Percentiles rank a stretch among this genome's conserved stretches.
Evolutionary conservation across 2,113 vertebrate genomes (phyloP).

Genomic region (Tetraodon nigroviridis): DNA sequence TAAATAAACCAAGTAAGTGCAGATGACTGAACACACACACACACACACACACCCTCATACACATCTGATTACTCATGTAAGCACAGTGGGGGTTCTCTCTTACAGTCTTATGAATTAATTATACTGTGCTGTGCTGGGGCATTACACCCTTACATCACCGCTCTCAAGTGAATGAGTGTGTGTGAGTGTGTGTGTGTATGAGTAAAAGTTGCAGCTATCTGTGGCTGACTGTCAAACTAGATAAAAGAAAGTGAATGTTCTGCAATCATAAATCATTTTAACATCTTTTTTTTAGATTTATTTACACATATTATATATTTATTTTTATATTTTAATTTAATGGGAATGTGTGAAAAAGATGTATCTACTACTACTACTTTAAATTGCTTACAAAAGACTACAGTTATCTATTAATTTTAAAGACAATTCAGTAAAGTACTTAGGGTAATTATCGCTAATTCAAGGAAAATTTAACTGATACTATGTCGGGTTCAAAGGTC

Average conservation of each 20-base stretch:
- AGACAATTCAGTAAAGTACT: too few relatives aligned
- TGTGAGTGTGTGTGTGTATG: too few relatives aligned
- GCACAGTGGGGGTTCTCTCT: not conserved
- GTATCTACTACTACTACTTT: too few relatives aligned
- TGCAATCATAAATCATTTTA: not conserved
- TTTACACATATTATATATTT: too few relatives aligned
- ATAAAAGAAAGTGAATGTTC: not conserved
- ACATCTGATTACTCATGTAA: not conserved
- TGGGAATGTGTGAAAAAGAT: not conserved
- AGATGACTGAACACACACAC: constrained; percentile 29
- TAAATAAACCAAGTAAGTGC: constrained; percentile 8
- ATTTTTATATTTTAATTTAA: not conserved
- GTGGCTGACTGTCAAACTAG: not conserved
- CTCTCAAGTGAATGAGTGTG: not conserved
- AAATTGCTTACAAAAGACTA: too few relatives aligned
- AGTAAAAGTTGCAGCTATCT: not conserved
- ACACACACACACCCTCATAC: not conserved
- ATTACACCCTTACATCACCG: not conserved
- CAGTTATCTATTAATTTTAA: too few relatives aligned
- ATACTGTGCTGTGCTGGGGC: not conserved
- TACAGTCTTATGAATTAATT: not conserved
- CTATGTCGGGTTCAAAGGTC: too few relatives aligned
- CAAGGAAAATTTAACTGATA: too few relatives aligned
- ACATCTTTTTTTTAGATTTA: not conserved
- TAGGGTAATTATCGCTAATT: too few relatives aligned